These are phyloP conservation scores for Escarpia spicata DNA, from an alignment of 2,888 invertebrate genomes.

Conservation along the genomic window DNA sequence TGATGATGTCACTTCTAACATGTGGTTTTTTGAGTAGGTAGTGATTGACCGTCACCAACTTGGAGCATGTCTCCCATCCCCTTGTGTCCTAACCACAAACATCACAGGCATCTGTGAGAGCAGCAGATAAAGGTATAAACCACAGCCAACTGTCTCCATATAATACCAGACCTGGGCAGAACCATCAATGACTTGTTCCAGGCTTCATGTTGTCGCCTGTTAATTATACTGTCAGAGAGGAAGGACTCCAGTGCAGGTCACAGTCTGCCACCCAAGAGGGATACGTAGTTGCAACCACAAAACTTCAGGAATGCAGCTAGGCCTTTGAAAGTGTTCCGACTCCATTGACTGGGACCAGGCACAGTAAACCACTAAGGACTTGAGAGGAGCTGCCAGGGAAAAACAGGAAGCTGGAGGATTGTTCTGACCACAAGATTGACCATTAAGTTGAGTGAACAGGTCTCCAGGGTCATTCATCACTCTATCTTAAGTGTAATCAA, in stretches of 20 bases:
- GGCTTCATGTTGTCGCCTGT: background rate
- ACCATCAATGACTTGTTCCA: background rate
- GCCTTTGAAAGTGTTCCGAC: background rate
- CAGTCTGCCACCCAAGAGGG: background rate
- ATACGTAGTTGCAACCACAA: background rate
- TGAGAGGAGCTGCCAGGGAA: background rate
- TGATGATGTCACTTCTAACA: background rate
- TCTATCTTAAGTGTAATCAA: background rate
- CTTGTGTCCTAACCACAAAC: background rate
- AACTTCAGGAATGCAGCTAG: background rate
- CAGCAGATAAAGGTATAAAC: background rate
- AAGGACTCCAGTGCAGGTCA: background rate
- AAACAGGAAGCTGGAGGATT: background rate
- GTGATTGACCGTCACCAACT: background rate
- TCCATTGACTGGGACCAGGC: background rate
- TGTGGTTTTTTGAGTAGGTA: background rate
- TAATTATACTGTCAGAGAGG: background rate
- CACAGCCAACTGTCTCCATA: background rate
- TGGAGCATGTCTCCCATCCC: background rate
- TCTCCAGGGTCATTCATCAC: background rate
- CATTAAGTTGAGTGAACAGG: background rate
- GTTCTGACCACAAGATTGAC: conserved; percentile 9
- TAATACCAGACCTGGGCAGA: background rate
- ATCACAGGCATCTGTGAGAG: background rate
- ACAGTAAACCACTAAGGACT: background rate